Percentiles rank a stretch among this genome's conserved stretches.
phyloP scores from a whole-genome alignment of 2,888 invertebrate genomes.

The Perdita meconis region DNA sequence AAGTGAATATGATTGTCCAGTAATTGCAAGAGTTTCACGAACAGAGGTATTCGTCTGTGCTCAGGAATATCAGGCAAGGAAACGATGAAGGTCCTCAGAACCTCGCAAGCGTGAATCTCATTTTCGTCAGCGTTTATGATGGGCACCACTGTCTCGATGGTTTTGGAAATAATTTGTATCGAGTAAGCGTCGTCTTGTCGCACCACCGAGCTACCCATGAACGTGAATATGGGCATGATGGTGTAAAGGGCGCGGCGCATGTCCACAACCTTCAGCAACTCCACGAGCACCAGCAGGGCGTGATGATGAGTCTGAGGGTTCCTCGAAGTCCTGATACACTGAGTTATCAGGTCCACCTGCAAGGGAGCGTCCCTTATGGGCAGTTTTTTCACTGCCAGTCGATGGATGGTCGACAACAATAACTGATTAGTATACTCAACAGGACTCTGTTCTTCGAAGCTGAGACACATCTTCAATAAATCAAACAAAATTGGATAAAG shows the following conservation, averaged over 20 bases:
- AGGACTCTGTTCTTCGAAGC: conserved; percentile 92
- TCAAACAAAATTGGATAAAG: conserved; percentile 92
- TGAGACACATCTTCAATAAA: conserved; percentile 91
- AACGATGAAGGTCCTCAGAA: conserved; percentile 95
- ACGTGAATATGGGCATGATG: conserved; percentile 98
- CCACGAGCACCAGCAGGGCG: conserved; percentile 93
- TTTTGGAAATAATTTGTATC: conserved; percentile 95
- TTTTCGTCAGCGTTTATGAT: conserved; percentile 86
- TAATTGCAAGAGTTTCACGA: conserved; percentile 91
- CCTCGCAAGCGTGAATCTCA: conserved; percentile 86
- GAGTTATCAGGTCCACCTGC: conserved; percentile 92
- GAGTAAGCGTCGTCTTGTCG: conserved; percentile 98
- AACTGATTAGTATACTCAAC: conserved; percentile 96
- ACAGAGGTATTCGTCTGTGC: conserved; percentile 93
- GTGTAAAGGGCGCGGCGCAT: conserved; percentile 88
- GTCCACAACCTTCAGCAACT: conserved; percentile 79
- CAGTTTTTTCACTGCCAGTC: conserved; percentile 78
- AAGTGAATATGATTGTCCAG: conserved; percentile 90
- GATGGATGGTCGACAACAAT: conserved; percentile 90
- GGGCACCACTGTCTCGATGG: conserved; percentile 95
- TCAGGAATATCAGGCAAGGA: conserved; percentile 96
- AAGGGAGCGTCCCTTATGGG: conserved; percentile 84
- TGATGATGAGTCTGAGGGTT: conserved; percentile 98
- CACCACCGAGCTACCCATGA: conserved; percentile 97
- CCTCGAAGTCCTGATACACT: conserved; percentile 94